Base-by-base conservation (phyloP, 2,888 invertebrate genomes). In the Trachelus tabidus region DNA sequence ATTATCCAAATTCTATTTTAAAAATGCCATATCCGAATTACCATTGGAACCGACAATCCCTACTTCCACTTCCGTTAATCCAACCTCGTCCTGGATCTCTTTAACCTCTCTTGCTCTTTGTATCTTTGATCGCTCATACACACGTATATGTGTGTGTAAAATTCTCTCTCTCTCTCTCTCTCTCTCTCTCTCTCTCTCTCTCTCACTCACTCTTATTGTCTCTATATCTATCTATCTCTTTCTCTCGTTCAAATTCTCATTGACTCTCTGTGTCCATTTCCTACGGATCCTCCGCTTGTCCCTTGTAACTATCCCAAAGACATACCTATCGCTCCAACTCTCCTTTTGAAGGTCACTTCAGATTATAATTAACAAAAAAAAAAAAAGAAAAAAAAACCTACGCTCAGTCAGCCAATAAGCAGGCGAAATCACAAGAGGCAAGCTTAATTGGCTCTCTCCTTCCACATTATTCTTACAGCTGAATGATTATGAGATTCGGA, bases 401-500 rank as follows among this genome's bases (percentile, higher is more conserved):
- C 84, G 82, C 87, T 89, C 88, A 88, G 86, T 89, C 83, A 89
- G 90, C 90, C 90, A 90, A 89, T 90, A 88, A 90, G 89, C 90
- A 89, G 88, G 87, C 87, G 87, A 88, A 90, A 89, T 84, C 85
- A 83, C 85, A 86, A 87, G 88, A 90, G 90, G 90, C 92, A 92
- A 92, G 92, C 92, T 91, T 92, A 92, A 92, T 92, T 92, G 92
- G 92, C 91, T 90, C 94, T 94, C 94, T 95, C 95, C 95, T 95
- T 95, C 95, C 93, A 95, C 95, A 94, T 95, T 96, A 95, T 96
- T 96, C 96, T 97, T 97, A 95, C 97, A 98, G 98, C 97, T 98
- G 95, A 98, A 98, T 96, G 98, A 98, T 96, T 97, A 96, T 96
- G 98, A 98, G 96, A 98, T 98, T 96, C 96, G 97, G 95, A 97